Conservation (phyloP, 2,888 invertebrate genomes). For the Hypsopygia costalis region DNA sequence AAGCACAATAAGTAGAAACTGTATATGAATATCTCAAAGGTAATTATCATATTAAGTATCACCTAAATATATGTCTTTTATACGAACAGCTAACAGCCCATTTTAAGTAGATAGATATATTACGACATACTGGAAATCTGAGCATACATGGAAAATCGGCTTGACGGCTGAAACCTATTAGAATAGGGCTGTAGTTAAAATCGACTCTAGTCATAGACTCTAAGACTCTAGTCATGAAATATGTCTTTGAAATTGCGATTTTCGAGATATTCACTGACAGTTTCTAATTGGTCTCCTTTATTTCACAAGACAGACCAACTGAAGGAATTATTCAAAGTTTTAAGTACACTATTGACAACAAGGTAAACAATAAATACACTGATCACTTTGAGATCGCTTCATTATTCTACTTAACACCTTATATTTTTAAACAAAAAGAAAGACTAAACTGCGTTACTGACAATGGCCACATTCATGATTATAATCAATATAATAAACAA, state of each 20-base stretch:
- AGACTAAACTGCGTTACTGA: slow-evolving; percentile 46
- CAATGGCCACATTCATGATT: slow-evolving; percentile 64
- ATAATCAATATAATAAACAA: slow-evolving; percentile 35
- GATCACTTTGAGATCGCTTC: slow-evolving; percentile 77
- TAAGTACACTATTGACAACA: slow-evolving; percentile 75
- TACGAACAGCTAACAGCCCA: too few species aligned
- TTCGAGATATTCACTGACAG: slow-evolving; percentile 14
- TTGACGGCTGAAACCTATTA: too few species aligned
- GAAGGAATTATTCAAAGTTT: slow-evolving; percentile 25
- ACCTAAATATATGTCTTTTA: too few species aligned
- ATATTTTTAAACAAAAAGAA: slow-evolving; percentile 55
- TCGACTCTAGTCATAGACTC: too few species aligned
- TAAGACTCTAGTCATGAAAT: too few species aligned
- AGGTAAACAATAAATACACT: slow-evolving; percentile 75
- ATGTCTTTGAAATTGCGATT: too few species aligned
- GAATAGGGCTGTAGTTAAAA: too few species aligned
- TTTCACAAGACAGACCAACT: slow-evolving; percentile 6
- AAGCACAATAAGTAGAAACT: slow-evolving; percentile 37
- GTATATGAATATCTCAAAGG: slow-evolving; percentile 12
- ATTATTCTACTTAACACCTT: slow-evolving; percentile 68
- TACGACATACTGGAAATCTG: too few species aligned
- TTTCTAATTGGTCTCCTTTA: neutral
- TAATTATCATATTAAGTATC: neutral
- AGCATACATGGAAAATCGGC: too few species aligned
- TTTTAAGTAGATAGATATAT: too few species aligned